Percentiles rank a stretch among this genome's conserved stretches.
Evolutionary conservation across 2,113 vertebrate genomes (phyloP).

Genomic region (Mormyrus lacerda): DNA sequence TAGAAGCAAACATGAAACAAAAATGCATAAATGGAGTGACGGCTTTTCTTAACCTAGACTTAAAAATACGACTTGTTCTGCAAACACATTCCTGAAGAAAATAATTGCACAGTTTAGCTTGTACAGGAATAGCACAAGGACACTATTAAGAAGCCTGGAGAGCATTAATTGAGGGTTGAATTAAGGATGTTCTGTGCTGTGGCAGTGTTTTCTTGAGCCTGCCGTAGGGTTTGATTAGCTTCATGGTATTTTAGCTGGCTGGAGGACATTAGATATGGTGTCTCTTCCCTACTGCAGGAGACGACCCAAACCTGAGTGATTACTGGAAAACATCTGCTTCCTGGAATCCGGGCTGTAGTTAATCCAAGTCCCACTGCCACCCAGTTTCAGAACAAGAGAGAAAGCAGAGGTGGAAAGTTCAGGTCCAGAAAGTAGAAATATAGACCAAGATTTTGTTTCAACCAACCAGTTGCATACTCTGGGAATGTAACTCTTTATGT

Average conservation of each 20-base stretch:
- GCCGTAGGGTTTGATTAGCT: background rate
- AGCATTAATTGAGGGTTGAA: background rate
- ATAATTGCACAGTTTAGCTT: background rate
- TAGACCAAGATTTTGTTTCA: background rate
- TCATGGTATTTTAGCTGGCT: background rate
- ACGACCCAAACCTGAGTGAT: background rate
- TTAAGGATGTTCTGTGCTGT: background rate
- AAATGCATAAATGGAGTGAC: background rate
- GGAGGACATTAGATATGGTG: background rate
- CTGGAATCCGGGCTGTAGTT: background rate
- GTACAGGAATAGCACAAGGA: background rate
- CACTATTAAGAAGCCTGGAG: background rate
- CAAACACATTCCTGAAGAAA: background rate
- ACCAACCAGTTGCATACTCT: background rate
- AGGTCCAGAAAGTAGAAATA: background rate
- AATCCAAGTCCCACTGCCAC: background rate
- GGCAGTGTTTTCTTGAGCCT: background rate
- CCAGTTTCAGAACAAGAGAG: background rate
- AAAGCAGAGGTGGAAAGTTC: background rate
- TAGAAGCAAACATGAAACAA: background rate
- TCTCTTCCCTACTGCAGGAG: background rate
- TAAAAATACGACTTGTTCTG: background rate
- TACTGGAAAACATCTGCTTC: background rate
- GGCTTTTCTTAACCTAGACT: background rate
- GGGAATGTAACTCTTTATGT: background rate